phyloP scores from a whole-genome alignment of 2,797 vertebrate genomes.

The Rhinichthys osculus region DNA sequence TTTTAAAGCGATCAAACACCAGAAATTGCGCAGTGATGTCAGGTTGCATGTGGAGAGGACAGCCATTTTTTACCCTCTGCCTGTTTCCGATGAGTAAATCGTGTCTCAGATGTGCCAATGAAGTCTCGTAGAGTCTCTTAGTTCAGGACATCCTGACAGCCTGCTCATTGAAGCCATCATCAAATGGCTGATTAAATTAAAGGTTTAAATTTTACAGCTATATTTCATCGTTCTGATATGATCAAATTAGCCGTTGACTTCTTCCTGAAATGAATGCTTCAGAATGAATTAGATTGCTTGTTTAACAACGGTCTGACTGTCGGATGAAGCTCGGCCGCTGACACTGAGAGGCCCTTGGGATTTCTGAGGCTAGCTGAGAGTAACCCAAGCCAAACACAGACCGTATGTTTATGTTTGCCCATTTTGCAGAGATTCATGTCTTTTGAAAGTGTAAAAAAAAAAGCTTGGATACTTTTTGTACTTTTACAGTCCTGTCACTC shows the following conservation, averaged over 20 bases:
- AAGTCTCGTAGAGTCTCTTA: constrained; percentile 29
- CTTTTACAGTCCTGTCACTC: constrained; percentile 1
- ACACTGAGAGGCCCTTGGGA: constrained; percentile 31
- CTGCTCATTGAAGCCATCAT: constrained; percentile 16
- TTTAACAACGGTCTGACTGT: constrained; percentile 34
- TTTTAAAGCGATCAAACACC: background rate
- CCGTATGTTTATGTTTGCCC: constrained; percentile 12
- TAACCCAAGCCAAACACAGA: constrained; percentile 39
- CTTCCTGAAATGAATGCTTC: constrained; percentile 47
- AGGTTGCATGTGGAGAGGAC: background rate
- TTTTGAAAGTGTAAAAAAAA: background rate
- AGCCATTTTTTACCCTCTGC: constrained; percentile 1
- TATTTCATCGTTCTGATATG: constrained; percentile 47
- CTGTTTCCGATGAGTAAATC: constrained; percentile 36
- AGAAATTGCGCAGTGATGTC: background rate
- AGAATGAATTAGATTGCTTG: constrained; percentile 49
- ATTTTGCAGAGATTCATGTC: background rate
- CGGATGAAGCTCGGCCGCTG: constrained; percentile 24
- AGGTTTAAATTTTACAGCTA: constrained; percentile 41
- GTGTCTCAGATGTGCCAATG: constrained; percentile 20
- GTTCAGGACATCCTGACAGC: background rate
- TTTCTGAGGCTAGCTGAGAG: constrained; percentile 37
- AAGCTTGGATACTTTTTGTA: background rate
- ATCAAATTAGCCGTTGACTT: constrained; percentile 43
- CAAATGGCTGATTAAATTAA: constrained; percentile 40